Conservation (phyloP, 2,888 invertebrate genomes). For the Apocheima hispidaria region DNA sequence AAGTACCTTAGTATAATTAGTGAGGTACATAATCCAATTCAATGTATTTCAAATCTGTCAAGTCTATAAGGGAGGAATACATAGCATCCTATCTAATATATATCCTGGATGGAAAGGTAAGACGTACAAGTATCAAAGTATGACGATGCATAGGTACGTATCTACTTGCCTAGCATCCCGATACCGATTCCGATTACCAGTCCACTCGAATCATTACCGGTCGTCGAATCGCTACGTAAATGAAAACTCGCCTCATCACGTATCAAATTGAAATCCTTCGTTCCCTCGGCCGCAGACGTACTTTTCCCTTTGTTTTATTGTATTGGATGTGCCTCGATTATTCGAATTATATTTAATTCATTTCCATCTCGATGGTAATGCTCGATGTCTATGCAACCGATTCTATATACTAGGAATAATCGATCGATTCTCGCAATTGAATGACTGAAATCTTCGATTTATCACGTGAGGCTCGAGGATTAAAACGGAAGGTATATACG, state of each 20-base stretch:
- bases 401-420: conserved; percentile 50
- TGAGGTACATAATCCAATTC: too few species aligned
- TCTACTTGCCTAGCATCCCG: conserved; percentile 12
- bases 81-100: neutral
- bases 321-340: conserved; percentile 81
- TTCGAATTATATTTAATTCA: conserved; percentile 85
- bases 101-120: neutral
- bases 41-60: too few species aligned
- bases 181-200: conserved; percentile 47
- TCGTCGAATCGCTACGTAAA: conserved; percentile 72
- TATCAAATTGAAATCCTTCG: conserved; percentile 86
- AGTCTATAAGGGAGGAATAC: too few species aligned
- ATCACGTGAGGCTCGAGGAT: too few species aligned
- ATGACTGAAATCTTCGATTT: neutral
- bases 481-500: too few species aligned
- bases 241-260: conserved; percentile 85
- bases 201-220: conserved; percentile 60
- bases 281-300: conserved; percentile 76
- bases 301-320: conserved; percentile 83
- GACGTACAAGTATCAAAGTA: neutral
- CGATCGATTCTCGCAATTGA: conserved; percentile 37
- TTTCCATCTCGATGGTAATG: conserved; percentile 81
- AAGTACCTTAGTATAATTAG: too few species aligned
- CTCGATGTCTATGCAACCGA: conserved; percentile 60
- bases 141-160: neutral